Evolutionary conservation across 2,797 vertebrate genomes (phyloP).

Genomic region (Triplophysa yarkandensis): DNA sequence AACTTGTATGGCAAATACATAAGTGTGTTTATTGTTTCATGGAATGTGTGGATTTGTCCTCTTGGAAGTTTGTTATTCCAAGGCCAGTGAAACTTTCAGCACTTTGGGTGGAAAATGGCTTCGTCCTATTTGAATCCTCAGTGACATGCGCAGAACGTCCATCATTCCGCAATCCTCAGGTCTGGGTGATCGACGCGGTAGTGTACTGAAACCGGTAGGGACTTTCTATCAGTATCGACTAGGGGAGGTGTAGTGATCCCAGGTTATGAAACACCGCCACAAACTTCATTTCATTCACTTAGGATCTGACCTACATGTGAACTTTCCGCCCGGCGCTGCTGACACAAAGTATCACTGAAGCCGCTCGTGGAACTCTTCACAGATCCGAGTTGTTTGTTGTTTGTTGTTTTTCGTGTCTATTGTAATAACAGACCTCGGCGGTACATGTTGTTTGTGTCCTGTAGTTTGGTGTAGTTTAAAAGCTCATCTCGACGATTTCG

Average conservation of each 20-base stretch:
- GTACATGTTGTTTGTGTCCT: background rate
- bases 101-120: background rate
- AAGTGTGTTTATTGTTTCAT: background rate
- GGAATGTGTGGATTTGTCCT: no score
- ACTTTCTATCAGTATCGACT: slow-evolving; percentile 3
- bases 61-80: background rate
- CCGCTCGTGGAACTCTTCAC: background rate
- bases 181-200: background rate
- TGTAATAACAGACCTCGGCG: background rate
- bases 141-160: slow-evolving; percentile 22
- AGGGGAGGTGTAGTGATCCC: background rate
- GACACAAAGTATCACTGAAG: background rate
- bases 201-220: slow-evolving; percentile 11
- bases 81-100: background rate
- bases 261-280: background rate
- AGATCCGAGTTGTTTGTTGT: slow-evolving; percentile 1
- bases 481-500: background rate
- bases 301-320: background rate
- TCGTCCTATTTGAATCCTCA: background rate
- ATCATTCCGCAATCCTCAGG: slow-evolving; percentile 2
- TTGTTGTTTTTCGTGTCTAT: background rate
- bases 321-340: background rate
- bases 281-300: background rate
- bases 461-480: background rate
- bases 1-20: background rate